Evolutionary conservation across 2,888 invertebrate genomes (phyloP).

Genomic region (Trissolcus brochymenae): DNA sequence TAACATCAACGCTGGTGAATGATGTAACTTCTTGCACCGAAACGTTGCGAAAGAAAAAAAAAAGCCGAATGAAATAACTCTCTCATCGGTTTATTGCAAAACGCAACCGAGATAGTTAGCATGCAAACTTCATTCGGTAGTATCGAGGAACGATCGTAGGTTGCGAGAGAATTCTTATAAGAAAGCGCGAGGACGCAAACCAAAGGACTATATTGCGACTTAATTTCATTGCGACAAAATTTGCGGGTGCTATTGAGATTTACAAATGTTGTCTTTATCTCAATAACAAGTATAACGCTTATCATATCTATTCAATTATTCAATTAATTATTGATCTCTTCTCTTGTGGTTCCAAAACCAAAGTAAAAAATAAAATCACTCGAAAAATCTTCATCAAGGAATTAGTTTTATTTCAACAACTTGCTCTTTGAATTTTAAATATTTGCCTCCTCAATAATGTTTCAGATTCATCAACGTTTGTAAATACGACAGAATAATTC

Average conservation of each 20-base stretch:
- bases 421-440: too few species aligned
- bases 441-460: too few species aligned
- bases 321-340: too few species aligned
- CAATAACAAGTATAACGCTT: constrained; percentile 5
- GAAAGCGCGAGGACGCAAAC: not conserved
- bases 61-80: not conserved
- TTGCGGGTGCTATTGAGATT: not conserved
- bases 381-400: too few species aligned
- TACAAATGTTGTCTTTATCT: not conserved
- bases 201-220: not conserved
- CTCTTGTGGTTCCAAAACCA: too few species aligned
- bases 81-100: constrained; percentile 7
- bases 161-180: constrained; percentile 7
- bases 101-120: constrained; percentile 15
- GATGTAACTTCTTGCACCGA: constrained; percentile 9
- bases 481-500: too few species aligned
- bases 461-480: too few species aligned
- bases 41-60: not conserved
- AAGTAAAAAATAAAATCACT: too few species aligned
- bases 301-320: not conserved
- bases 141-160: constrained; percentile 24
- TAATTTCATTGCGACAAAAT: constrained; percentile 7
- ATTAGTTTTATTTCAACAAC: too few species aligned
- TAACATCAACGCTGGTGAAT: constrained; percentile 59
- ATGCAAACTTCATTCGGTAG: constrained; percentile 23